phyloP scores from a whole-genome alignment of 2,888 invertebrate genomes.

The Oeneis ivallda region DNA sequence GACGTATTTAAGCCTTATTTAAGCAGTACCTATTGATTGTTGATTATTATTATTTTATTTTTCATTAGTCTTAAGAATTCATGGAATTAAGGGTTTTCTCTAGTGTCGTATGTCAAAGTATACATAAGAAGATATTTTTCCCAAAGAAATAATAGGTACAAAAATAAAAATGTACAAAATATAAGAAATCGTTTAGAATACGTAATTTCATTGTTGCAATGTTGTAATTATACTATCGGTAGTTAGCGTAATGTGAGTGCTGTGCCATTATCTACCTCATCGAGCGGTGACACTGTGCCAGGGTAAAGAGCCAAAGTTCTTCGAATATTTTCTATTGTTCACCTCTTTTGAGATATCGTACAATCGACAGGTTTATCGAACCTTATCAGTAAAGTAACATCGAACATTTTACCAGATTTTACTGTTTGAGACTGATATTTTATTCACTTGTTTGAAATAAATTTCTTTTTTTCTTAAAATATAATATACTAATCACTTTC shows the following conservation, averaged over 20 bases:
- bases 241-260: slow-evolving; percentile 68
- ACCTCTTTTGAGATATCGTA: slow-evolving; percentile 58
- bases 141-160: slow-evolving; percentile 82
- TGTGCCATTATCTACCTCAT: slow-evolving; percentile 79
- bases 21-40: slow-evolving; percentile 63
- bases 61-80: slow-evolving; percentile 61
- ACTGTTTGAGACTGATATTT: slow-evolving; percentile 67
- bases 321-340: slow-evolving; percentile 68
- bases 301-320: slow-evolving; percentile 77
- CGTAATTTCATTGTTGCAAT: slow-evolving; percentile 74
- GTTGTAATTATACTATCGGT: slow-evolving; percentile 68
- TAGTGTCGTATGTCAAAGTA: slow-evolving; percentile 48
- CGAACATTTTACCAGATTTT: slow-evolving; percentile 47
- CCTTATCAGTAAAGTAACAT: slow-evolving; percentile 44
- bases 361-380: slow-evolving; percentile 39
- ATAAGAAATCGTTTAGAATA: slow-evolving; percentile 65
- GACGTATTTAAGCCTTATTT: slow-evolving; percentile 55
- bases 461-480: slow-evolving; percentile 7
- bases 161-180: slow-evolving; percentile 76
- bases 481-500: neutral
- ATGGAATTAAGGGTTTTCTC: slow-evolving; percentile 61
- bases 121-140: slow-evolving; percentile 65
- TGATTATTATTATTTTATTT: slow-evolving; percentile 81
- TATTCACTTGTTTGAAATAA: slow-evolving; percentile 36
- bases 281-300: slow-evolving; percentile 60